These are phyloP conservation scores for Pangasius mekongensis DNA, from an alignment of 2,797 vertebrate species.

Conservation along the genomic window DNA sequence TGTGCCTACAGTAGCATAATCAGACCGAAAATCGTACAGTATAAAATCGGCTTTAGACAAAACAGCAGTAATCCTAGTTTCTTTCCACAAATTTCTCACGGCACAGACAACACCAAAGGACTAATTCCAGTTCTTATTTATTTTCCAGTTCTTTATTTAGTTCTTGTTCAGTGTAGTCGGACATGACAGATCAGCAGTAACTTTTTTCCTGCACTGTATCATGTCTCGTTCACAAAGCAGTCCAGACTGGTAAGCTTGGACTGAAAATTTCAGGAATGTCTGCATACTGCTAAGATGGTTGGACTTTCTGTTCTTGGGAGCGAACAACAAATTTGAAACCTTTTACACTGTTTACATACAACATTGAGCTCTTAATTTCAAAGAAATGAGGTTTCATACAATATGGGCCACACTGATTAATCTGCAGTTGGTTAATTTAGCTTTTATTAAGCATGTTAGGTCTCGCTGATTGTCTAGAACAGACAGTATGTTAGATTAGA, in stretches of 20 bases:
- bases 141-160: too few relatives aligned
- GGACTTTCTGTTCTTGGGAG: not conserved
- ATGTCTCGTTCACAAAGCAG: not conserved
- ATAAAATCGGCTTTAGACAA: not conserved
- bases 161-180: not conserved
- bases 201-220: not conserved
- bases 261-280: not conserved
- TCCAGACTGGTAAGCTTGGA: not conserved
- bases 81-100: not conserved
- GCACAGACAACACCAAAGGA: not conserved
- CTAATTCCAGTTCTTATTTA: not conserved
- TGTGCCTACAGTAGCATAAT: not conserved
- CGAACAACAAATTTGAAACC: not conserved
- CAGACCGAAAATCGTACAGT: not conserved
- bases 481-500: not conserved
- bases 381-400: not conserved
- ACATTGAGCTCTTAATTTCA: not conserved
- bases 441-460: too few relatives aligned
- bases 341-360: not conserved
- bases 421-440: not conserved
- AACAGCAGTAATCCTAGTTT: not conserved
- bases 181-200: not conserved
- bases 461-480: not conserved
- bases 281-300: not conserved
- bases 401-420: not conserved